phyloP scores from a whole-genome alignment of 2,113 vertebrate species.

The Ictalurus punctatus region DNA sequence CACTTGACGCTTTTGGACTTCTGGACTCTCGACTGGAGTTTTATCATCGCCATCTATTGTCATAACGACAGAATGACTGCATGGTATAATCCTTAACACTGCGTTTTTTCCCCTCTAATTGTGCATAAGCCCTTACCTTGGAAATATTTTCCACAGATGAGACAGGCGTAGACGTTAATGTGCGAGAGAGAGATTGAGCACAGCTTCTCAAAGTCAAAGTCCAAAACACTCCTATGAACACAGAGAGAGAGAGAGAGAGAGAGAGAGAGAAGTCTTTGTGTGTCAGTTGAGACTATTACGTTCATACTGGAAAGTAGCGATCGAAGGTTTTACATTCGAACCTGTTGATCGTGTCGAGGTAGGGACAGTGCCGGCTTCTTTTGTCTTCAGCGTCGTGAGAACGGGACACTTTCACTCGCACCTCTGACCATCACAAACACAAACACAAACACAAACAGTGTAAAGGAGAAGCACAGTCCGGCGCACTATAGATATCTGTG shows the following conservation, averaged over 20 bases:
- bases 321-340: conserved; percentile 42
- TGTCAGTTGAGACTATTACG: too few relatives aligned
- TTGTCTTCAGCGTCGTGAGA: conserved; percentile 76
- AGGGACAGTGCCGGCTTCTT: conserved; percentile 92
- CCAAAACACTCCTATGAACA: conserved; percentile 85
- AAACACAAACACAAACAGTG: not conserved
- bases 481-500: not conserved
- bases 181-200: conserved; percentile 95
- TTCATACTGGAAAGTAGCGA: too few relatives aligned
- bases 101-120: not conserved
- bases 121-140: conserved; percentile 75
- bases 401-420: conserved; percentile 62
- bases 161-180: conserved; percentile 93
- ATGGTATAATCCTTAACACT: not conserved
- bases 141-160: conserved; percentile 96
- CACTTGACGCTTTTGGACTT: not conserved
- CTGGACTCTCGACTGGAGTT: not conserved
- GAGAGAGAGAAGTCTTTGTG: not conserved
- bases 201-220: conserved; percentile 97
- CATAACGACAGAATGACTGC: not conserved
- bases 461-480: not conserved
- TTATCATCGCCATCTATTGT: not conserved
- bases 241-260: not conserved
- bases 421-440: conserved; percentile 47
- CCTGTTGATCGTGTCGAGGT: conserved; percentile 96